Conservation (phyloP, 2,888 invertebrate genomes). For the Tiphia femorata region DNA sequence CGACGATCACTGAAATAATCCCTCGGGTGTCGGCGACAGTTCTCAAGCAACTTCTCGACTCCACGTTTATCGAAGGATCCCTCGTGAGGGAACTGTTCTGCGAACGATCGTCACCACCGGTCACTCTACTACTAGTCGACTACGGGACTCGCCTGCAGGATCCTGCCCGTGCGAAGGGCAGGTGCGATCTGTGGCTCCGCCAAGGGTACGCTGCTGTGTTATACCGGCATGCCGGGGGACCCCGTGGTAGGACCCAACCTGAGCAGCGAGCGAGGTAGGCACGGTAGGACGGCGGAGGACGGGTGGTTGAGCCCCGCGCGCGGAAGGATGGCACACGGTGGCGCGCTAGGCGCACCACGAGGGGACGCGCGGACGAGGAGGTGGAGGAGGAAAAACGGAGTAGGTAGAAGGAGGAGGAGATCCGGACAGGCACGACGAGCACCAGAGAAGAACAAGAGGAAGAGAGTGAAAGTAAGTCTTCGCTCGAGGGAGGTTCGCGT, state of each 20-base stretch:
- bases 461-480: conserved; percentile 69
- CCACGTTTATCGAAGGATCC: not conserved
- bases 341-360: conserved; percentile 1
- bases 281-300: not conserved
- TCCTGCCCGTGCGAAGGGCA: conserved; percentile 44
- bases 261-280: not conserved
- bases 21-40: not conserved
- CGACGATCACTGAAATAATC: too few species aligned
- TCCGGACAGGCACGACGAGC: too few species aligned
- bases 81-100: not conserved
- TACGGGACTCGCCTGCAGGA: conserved; percentile 3
- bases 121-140: not conserved
- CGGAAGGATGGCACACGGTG: not conserved
- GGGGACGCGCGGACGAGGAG: not conserved
- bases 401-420: conserved; percentile 20
- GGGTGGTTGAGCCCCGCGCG: conserved; percentile 11
- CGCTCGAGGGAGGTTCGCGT: conserved; percentile 69
- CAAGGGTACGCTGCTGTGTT: conserved; percentile 38
- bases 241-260: conserved; percentile 14
- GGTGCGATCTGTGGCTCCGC: conserved; percentile 47
- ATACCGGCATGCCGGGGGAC: conserved; percentile 30
- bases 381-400: not conserved
- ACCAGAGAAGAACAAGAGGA: too few species aligned
- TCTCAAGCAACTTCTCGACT: not conserved
- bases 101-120: conserved; percentile 10